Conservation (phyloP, 64 coral and sea anemone species). For the Actinia tenebrosa region DNA sequence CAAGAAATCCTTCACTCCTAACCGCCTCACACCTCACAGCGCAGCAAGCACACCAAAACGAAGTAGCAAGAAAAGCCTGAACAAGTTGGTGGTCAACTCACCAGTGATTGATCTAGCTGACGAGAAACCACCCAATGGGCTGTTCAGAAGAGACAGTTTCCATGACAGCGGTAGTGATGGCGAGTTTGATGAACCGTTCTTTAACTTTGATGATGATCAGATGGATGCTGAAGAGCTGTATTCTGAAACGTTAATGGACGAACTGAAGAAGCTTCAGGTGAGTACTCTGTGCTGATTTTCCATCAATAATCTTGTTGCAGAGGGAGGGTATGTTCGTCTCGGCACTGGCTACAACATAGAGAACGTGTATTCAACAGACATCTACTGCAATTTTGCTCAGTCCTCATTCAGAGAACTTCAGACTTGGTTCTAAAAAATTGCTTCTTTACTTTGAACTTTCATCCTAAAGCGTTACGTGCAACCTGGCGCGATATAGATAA, state of each 20-base stretch:
- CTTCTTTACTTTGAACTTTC: too few species aligned
- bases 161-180: conserved; percentile 75
- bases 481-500: too few species aligned
- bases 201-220: conserved; percentile 77
- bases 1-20: conserved; percentile 48
- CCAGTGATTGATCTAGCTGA: conserved; percentile 60
- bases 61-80: conserved; percentile 34
- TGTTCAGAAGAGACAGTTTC: conserved; percentile 76
- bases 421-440: too few species aligned
- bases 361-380: too few species aligned
- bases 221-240: conserved; percentile 89
- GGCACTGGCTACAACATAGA: too few species aligned
- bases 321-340: too few species aligned
- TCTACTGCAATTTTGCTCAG: too few species aligned
- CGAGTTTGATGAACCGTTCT: conserved; percentile 90
- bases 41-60: conserved; percentile 23
- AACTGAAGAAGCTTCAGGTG: conserved; percentile 92
- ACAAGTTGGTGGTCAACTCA: conserved; percentile 12
- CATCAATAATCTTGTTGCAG: too few species aligned
- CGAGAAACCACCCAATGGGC: conserved; percentile 66
- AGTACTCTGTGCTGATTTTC: neutral
- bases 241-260: conserved; percentile 77
- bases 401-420: too few species aligned
- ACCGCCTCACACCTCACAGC: conserved; percentile 41
- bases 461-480: too few species aligned